Conservation (phyloP, 1,140 invertebrate genomes). For the Trichoplusia ni region DNA sequence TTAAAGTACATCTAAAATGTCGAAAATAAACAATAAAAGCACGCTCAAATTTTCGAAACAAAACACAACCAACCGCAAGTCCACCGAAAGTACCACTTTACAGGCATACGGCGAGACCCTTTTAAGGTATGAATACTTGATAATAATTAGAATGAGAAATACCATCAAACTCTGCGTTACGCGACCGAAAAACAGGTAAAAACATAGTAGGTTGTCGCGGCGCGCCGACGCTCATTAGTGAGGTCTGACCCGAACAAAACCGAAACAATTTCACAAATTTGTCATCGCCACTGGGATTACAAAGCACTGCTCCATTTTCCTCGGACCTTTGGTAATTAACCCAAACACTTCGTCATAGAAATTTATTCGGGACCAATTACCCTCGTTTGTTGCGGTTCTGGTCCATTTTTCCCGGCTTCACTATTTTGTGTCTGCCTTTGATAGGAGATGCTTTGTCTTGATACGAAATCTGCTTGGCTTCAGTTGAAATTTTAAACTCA, state of each 20-base stretch:
- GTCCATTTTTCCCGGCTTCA: constrained; percentile 4
- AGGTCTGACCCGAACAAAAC: constrained; percentile 30
- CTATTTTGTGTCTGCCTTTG: not conserved
- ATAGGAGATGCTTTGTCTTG: not conserved
- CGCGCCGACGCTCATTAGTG: constrained; percentile 26
- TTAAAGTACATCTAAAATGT: too few relatives aligned
- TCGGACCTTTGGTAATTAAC: constrained; percentile 33
- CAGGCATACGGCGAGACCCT: constrained; percentile 8
- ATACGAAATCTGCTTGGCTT: too few relatives aligned
- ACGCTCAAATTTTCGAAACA: not conserved
- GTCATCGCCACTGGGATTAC: constrained; percentile 37
- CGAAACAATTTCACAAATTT: constrained; percentile 41
- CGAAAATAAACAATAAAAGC: too few relatives aligned
- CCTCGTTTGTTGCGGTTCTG: constrained; percentile 15
- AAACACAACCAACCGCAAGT: constrained; percentile 1
- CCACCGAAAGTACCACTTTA: not conserved
- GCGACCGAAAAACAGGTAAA: constrained; percentile 26
- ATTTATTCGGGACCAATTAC: constrained; percentile 23
- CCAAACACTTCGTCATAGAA: constrained; percentile 30
- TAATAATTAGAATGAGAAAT: constrained; percentile 16
- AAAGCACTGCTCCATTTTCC: constrained; percentile 31
- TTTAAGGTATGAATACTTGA: constrained; percentile 21
- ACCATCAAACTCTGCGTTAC: constrained; percentile 9
- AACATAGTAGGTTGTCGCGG: constrained; percentile 5
- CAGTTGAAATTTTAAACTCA: too few relatives aligned